Evolutionary conservation across 2,113 vertebrate genomes (phyloP).

Genomic region (Gracilinanus agilis): DNA sequence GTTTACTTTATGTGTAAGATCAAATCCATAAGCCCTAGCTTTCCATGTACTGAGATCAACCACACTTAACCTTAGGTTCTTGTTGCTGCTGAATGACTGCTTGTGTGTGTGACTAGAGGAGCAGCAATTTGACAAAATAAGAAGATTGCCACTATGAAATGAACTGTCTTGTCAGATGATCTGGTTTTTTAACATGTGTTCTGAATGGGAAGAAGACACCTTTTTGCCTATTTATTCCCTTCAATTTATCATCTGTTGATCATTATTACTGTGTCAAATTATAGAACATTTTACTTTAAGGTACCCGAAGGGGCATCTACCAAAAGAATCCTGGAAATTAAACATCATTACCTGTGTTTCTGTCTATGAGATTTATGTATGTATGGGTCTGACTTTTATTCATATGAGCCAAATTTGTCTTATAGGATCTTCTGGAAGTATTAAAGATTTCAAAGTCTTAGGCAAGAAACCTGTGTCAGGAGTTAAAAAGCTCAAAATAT

Average conservation of each 20-base stretch:
- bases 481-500: not conserved
- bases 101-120: not conserved
- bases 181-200: not conserved
- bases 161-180: not conserved
- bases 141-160: not conserved
- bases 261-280: not conserved
- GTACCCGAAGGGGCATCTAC: not conserved
- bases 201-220: not conserved
- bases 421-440: not conserved
- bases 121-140: not conserved
- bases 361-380: not conserved
- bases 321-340: not conserved
- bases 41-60: not conserved
- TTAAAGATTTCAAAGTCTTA: not conserved
- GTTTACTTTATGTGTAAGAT: not conserved
- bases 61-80: not conserved
- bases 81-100: not conserved
- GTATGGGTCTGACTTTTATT: not conserved
- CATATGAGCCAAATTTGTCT: not conserved
- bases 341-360: not conserved
- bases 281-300: not conserved
- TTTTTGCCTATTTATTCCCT: not conserved
- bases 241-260: not conserved
- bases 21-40: not conserved
- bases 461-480: not conserved